Percentiles rank a stretch among this genome's conserved stretches.
phyloP scores from a whole-genome alignment of 2,888 invertebrate species.

The Rambutsinella grinnellia region DNA sequence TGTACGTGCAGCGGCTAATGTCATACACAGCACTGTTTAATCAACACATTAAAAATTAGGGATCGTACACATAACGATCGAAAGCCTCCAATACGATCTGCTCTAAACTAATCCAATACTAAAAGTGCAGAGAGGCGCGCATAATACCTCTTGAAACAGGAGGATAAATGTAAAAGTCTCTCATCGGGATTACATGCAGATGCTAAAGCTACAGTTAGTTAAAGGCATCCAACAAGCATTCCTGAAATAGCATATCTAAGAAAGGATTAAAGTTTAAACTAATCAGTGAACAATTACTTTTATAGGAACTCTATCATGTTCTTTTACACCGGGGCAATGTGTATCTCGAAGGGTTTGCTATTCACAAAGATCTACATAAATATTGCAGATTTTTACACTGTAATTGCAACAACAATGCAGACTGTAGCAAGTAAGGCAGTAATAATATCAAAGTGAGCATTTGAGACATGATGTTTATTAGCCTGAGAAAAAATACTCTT shows the following conservation, averaged over 20 bases:
- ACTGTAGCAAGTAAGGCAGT: no score
- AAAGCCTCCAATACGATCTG: neutral
- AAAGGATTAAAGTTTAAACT: neutral
- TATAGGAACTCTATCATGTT: no score
- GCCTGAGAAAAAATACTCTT: conserved; percentile 46
- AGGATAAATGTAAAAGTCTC: neutral
- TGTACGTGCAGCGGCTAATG: neutral
- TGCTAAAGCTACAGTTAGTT: conserved; percentile 20
- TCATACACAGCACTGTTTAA: neutral
- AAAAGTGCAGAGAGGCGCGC: neutral
- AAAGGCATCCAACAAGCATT: conserved; percentile 31
- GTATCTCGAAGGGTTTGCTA: no score
- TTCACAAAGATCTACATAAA: no score
- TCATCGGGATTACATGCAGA: neutral
- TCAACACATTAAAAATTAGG: neutral
- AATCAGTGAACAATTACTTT: neutral
- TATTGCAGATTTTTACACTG: no score
- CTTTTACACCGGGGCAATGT: no score
- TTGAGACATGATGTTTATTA: conserved; percentile 44
- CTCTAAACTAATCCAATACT: neutral
- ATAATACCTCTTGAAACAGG: neutral
- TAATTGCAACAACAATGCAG: no score
- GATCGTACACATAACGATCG: neutral
- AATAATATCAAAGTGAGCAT: no score
- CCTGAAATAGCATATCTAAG: conserved; percentile 26